Percentiles rank a stretch among this genome's conserved stretches.
Conservation (phyloP, 2,113 vertebrate genomes). For the Progne subis region DNA sequence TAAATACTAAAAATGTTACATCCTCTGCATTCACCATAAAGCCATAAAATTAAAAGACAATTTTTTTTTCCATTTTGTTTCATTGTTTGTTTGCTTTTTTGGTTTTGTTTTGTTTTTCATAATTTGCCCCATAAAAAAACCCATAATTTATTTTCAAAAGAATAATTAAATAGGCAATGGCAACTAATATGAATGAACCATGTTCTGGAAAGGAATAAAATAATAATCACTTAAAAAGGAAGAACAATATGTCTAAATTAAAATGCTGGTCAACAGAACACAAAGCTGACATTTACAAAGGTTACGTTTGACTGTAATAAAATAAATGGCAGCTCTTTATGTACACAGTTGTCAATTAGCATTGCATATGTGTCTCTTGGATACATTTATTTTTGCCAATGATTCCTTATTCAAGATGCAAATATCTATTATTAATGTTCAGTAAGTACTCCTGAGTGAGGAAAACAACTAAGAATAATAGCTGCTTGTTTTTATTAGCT, state of each 20-base stretch:
- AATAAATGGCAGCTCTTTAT: conserved; percentile 65
- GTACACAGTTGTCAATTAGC: conserved; percentile 67
- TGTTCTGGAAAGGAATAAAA: not conserved
- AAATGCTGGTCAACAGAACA: conserved; percentile 65
- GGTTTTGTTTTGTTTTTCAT: not conserved
- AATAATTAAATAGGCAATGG: not conserved
- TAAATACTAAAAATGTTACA: not conserved
- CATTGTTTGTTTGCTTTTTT: fast-evolving
- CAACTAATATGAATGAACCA: not conserved
- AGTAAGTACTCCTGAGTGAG: conserved; percentile 16
- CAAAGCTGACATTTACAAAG: conserved; percentile 68
- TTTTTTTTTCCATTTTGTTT: not conserved
- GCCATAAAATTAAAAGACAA: not conserved
- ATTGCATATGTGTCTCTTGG: conserved; percentile 55
- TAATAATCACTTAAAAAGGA: conserved; percentile 4
- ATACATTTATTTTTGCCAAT: conserved; percentile 57
- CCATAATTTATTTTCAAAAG: not conserved
- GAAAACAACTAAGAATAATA: conserved; percentile 29
- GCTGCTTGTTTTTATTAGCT: not conserved
- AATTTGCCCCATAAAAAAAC: not conserved
- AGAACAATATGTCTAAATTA: conserved; percentile 56
- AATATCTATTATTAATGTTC: conserved; percentile 47
- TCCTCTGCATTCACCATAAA: not conserved
- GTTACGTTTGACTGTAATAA: conserved; percentile 72
- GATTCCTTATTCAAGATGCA: conserved; percentile 36